A percentile compares a stretch with the other conserved stretches of the same genome.
Evolutionary conservation across 2,113 vertebrate genomes (phyloP).

Genomic region (Ammodytes marinus): DNA sequence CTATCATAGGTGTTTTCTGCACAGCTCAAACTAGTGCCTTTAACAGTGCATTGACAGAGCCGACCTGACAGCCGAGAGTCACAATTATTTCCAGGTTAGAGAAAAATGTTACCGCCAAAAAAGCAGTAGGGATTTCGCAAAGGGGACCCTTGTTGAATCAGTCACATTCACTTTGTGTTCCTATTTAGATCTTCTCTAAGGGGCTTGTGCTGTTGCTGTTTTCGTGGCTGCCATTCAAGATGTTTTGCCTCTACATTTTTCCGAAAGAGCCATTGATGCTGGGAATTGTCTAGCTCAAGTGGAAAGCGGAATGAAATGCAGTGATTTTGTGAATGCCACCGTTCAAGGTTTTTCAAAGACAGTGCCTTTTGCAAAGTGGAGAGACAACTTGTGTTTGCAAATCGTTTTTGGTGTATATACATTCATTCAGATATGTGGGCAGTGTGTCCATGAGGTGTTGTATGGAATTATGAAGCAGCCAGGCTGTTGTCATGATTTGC

Average conservation of each 20-base stretch:
- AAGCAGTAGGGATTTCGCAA: conserved; percentile 48
- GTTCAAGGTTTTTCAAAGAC: not conserved
- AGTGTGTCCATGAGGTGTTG: conserved; percentile 57
- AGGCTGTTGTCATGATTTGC: conserved; percentile 57
- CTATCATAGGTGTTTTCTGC: conserved; percentile 28
- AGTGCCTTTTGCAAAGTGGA: not conserved
- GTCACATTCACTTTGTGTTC: conserved; percentile 28
- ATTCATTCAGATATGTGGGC: conserved; percentile 45
- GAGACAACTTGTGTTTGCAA: conserved; percentile 24
- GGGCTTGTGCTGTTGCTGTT: conserved; percentile 18
- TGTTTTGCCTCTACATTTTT: conserved; percentile 17
- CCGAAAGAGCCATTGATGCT: conserved; percentile 26
- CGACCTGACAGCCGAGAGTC: conserved; percentile 60
- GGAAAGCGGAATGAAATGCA: conserved; percentile 13
- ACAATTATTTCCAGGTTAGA: conserved; percentile 65
- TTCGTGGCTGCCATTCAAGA: conserved; percentile 39
- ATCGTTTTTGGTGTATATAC: not conserved
- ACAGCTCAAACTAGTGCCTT: conserved; percentile 36
- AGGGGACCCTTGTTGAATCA: conserved; percentile 51
- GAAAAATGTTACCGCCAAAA: conserved; percentile 46
- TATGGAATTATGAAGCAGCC: conserved; percentile 42
- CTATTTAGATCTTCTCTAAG: conserved; percentile 33
- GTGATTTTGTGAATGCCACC: conserved; percentile 6
- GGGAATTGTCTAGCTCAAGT: conserved; percentile 5
- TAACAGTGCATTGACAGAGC: conserved; percentile 19